Evolutionary conservation across 2,888 invertebrate genomes (phyloP), one percentile per base, ranked within the genome.

Genomic region (Hylaea fasciaria): DNA sequence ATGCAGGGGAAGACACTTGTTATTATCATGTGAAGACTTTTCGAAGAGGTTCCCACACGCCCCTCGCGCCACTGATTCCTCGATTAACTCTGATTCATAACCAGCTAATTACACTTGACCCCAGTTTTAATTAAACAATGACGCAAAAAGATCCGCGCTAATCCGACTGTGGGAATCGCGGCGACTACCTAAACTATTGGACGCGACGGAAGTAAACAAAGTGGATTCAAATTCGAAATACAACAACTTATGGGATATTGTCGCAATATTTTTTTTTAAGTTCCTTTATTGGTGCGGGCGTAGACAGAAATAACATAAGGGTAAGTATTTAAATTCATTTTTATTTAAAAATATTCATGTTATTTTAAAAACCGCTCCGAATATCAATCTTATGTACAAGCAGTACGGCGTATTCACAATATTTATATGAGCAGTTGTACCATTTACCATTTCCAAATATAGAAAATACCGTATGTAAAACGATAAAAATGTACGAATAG

Each of bases 21-120:
- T 87, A 84, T 82, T 85, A 86, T 86, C 90, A 92, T 92, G 91
- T 90, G 91, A 92, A 91, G 91, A 92, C 71, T 80, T 88, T 89
- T 87, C 83, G 82, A 90, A 90, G 89, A 88, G 86, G 89, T 91
- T 92, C 91, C 91, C 91, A 92, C 91, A 77, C 73, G 70, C 71
- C 65, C 69, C 70, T 60, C 78, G 73, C 76, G 74, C 84, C 87
- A 83, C 85, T 88, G 91, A 90, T 90, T 89, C 81, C 83, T 85
- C 82, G 85, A 87, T 89, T 86, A 86, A 82, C 86, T 85, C 83
- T 85, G 87, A 89, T 89, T 89, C 89, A 87, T 90, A 87, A 87
- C 81, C 78, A 83, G 80, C 82, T 89, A 87, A 91, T 90, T 89
- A 89, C 83, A 82, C 83, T 83, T 85, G 86, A 85, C 85, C 85